Base-by-base conservation (phyloP, 2,113 vertebrate genomes). In the Rhegmatorhina hoffmannsi region DNA sequence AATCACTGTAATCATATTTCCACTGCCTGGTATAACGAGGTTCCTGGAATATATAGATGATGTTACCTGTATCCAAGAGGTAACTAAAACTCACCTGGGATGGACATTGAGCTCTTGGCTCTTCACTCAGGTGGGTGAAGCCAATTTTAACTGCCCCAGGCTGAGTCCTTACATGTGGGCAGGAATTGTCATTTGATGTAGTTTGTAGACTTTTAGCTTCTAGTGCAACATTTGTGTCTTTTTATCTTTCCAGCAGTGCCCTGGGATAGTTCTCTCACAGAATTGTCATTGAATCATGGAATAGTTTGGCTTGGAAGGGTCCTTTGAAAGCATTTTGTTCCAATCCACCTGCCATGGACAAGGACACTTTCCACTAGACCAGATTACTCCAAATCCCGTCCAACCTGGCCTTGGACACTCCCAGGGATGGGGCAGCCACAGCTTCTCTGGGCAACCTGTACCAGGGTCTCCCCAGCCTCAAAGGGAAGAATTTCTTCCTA, bases 351-450 rank as follows among this genome's bases (percentile, higher is more conserved):
- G 24, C 25, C 55, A 55, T 8, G 29, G 6, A 6, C 38, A 62
- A 17, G 62, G 63, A 23, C 63, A 55, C 6, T 25, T 83, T 9
- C 20, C 55, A 49, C 79, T 1, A 0, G 5, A n/a, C 31, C 70
- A 69, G 55, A 13, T 0, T 62, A 25, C 1, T 83, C 40, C 53
- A n/a, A 52, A 16, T 23, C 44, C 7, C 0, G 0, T 40, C 62
- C 70, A 76, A 0, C 63, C 47, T 26, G 40, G 7, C 62, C 46
- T 47, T 25, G 62, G n/a, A 2, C 70, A 75, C 24, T 68, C 0
- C 29, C 53, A 68, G 78, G 40, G 47, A 68, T 68, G 46, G 38
- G 25, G 7, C 46, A 82, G n/a, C 38, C 69, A 40, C 87, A 68
- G 69, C 46, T 82, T 0, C n/a, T 59, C 62, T 75, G 62, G 33